These are phyloP conservation scores for Chromoteleia sp. DNA, from an alignment of 2,888 invertebrate species.

Conservation along the genomic window DNA sequence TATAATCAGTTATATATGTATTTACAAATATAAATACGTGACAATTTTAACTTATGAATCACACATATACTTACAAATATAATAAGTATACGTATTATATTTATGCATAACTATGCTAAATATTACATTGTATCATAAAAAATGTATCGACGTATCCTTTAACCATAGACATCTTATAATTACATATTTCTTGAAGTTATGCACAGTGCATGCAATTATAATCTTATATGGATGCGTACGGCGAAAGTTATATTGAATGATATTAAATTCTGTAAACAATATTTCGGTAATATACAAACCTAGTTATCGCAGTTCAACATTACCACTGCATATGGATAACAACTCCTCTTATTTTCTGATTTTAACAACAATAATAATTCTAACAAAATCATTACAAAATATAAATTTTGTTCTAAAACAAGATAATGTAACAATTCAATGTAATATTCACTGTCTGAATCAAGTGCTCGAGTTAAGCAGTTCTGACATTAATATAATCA, in stretches of 20 bases:
- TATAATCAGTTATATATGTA: conserved; percentile 35
- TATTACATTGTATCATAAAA: conserved; percentile 34
- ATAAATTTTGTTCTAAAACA: background rate
- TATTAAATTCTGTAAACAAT: conserved; percentile 8
- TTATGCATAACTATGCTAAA: conserved; percentile 27
- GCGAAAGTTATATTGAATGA: conserved; percentile 23
- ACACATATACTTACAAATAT: conserved; percentile 38
- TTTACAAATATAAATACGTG: conserved; percentile 32
- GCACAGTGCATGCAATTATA: conserved; percentile 19
- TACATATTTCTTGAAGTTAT: conserved; percentile 9
- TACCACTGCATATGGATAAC: too few relatives aligned
- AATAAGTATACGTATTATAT: conserved; percentile 26
- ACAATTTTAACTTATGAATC: conserved; percentile 24
- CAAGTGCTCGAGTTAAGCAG: conserved; percentile 59
- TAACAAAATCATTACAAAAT: background rate
- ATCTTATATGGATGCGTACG: conserved; percentile 2
- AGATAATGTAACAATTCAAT: too few relatives aligned
- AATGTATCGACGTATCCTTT: conserved; percentile 49
- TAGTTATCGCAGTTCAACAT: too few relatives aligned
- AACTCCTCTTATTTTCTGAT: too few relatives aligned
- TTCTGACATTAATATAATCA: conserved; percentile 62
- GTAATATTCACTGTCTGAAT: conserved; percentile 13
- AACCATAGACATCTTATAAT: conserved; percentile 22
- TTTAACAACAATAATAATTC: too few relatives aligned
- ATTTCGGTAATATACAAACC: conserved; percentile 8